A percentile compares a stretch with the other conserved stretches of the same genome.
phyloP scores from a whole-genome alignment of 2,888 invertebrate genomes.

The Flexamia atlantica region DNA sequence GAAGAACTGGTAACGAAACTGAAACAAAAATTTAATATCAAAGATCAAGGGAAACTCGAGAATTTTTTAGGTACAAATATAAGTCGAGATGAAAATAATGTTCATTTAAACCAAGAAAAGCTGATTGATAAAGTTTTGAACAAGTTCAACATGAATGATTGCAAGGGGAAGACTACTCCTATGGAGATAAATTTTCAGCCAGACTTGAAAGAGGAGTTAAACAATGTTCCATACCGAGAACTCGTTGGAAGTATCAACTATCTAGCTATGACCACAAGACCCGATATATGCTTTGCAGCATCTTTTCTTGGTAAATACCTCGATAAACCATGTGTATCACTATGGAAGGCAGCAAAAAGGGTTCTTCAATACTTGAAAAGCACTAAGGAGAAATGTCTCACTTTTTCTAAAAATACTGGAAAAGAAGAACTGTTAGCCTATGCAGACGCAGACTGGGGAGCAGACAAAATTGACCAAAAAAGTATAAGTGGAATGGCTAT shows the following conservation, averaged over 20 bases:
- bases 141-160: no score
- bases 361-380: conserved; percentile 41
- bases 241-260: no score
- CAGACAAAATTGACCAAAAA: conserved; percentile 53
- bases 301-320: no score
- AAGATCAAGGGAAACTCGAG: neutral
- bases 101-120: conserved; percentile 56
- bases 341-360: conserved; percentile 64
- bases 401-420: conserved; percentile 12
- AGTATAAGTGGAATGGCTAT: conserved; percentile 53
- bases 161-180: no score
- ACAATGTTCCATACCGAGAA: no score
- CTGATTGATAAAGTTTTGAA: no score
- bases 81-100: conserved; percentile 32
- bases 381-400: conserved; percentile 7
- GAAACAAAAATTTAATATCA: neutral
- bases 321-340: conserved; percentile 55
- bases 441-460: conserved; percentile 59
- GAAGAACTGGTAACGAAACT: neutral
- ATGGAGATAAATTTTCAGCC: no score
- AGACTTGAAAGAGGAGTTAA: no score
- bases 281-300: no score
- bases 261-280: no score
- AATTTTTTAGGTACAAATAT: conserved; percentile 46
- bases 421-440: neutral